A percentile compares a stretch with the other conserved stretches of the same genome.
Evolutionary conservation across 1,140 invertebrate species (phyloP).

Genomic region (Pseudomyrmex concolor): DNA sequence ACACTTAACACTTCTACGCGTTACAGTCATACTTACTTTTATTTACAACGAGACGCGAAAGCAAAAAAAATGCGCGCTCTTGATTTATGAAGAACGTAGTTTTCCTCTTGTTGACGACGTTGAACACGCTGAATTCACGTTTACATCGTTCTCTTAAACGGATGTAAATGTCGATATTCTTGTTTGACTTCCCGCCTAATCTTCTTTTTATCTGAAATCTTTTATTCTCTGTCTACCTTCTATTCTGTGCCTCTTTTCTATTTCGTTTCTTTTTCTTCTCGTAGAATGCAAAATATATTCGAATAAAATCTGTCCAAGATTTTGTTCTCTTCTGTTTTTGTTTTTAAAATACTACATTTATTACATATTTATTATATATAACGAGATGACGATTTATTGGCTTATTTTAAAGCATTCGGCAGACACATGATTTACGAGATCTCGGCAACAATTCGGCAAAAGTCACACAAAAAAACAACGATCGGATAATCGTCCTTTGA

Average conservation of each 20-base stretch:
- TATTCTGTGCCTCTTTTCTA: background rate
- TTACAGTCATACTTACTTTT: conserved; percentile 31
- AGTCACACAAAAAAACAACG: background rate
- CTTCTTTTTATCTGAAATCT: background rate
- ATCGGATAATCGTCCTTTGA: background rate
- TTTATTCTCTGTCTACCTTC: conserved; percentile 21
- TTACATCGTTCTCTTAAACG: conserved; percentile 5
- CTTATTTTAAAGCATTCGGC: conserved; percentile 4
- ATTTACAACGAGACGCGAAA: background rate
- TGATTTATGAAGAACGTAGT: background rate
- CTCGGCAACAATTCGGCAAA: background rate
- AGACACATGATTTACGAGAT: background rate
- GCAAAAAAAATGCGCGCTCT: background rate
- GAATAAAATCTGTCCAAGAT: background rate
- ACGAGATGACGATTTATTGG: conserved; percentile 23
- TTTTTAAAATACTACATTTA: conserved; percentile 16
- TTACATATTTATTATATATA: background rate
- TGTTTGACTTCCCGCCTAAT: background rate
- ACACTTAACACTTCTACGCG: background rate
- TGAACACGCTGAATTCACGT: background rate
- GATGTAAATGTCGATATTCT: conserved; percentile 4
- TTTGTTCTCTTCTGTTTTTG: conserved; percentile 7
- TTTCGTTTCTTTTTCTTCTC: background rate
- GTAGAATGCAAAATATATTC: background rate
- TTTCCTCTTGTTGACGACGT: conserved; percentile 11